These are phyloP conservation scores for Xestia rhomboidea DNA, from an alignment of 2,888 invertebrate species.

Conservation along the genomic window DNA sequence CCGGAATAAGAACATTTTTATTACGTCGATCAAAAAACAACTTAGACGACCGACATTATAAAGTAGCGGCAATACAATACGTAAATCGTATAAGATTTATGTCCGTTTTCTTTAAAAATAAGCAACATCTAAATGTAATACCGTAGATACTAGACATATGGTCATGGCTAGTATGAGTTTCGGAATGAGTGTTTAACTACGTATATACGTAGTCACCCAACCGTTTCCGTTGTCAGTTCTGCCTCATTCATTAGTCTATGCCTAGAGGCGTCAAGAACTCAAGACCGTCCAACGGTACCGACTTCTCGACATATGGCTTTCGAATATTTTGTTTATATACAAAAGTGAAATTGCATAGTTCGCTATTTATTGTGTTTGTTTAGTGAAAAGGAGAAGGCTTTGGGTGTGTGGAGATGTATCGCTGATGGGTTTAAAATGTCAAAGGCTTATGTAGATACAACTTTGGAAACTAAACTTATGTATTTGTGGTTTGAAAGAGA, in stretches of 20 bases:
- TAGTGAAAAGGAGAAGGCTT: slow-evolving; percentile 36
- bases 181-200: background rate
- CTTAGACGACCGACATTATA: no score
- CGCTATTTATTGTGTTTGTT: slow-evolving; percentile 43
- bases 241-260: slow-evolving; percentile 36
- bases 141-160: background rate
- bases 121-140: background rate
- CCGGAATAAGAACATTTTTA: background rate
- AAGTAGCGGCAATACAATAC: no score
- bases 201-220: background rate
- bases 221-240: slow-evolving; percentile 25
- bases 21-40: no score
- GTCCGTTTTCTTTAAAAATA: no score
- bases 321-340: slow-evolving; percentile 70
- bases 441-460: background rate
- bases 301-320: slow-evolving; percentile 75
- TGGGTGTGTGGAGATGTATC: background rate
- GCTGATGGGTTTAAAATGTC: background rate
- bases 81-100: no score
- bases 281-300: slow-evolving; percentile 77
- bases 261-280: slow-evolving; percentile 74
- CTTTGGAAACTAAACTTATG: background rate
- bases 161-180: background rate
- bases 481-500: background rate
- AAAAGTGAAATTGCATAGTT: slow-evolving; percentile 72